Base-by-base conservation (phyloP, 2,113 vertebrate species). In the Phylloscopus trochilus region DNA sequence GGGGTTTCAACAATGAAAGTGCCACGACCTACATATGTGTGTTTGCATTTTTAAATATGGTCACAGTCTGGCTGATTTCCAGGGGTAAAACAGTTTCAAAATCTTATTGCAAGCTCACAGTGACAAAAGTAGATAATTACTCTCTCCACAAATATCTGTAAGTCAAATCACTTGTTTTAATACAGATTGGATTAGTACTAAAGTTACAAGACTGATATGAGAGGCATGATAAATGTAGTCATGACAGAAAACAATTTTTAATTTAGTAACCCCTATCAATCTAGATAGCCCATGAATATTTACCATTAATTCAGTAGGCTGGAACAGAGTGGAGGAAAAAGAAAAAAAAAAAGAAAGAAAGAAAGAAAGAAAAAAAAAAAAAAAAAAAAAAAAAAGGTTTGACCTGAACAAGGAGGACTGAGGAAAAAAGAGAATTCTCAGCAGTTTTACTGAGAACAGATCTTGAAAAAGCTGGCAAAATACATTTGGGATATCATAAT, bases 181-280 rank as follows among this genome's bases (percentile, higher is more conserved):
- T 96, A 96, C 49, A 92, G 92, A 93, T 94, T 96, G 96, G 88
- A 81, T 69, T 82, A 89, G 79, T 91, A 93, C 93, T 95, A 97
- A 96, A 97, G 83, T 95, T 97, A 79, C 70, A 92, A 79, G 49
- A 80, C 39, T 94, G 91, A 82, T 92, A 95, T 82, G 62, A 97
- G 79, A 89, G 44, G 96, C 83, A 95, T 97, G 97, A 98, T 97
- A 97, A 98, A 98, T 97, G 95, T 43, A 97, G 92, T 95, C 91
- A 96, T 96, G 96, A 97, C 96, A 97, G 85, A 97, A 97, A 97
- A 97, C 88, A 96, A 97, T 94, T 97, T 97, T 97, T 97, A 97
- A 98, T 97, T 98, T 97, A 97, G 93, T 95, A 96, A 95, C 96
- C 69, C 78, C 95, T 97, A 98, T 97, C 97, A 97, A 96, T 97